Percentiles rank a stretch among this genome's conserved stretches.
These are phyloP conservation scores for Aphaenogaster ashmeadi DNA, from an alignment of 1,140 invertebrate species.

Conservation along the genomic window DNA sequence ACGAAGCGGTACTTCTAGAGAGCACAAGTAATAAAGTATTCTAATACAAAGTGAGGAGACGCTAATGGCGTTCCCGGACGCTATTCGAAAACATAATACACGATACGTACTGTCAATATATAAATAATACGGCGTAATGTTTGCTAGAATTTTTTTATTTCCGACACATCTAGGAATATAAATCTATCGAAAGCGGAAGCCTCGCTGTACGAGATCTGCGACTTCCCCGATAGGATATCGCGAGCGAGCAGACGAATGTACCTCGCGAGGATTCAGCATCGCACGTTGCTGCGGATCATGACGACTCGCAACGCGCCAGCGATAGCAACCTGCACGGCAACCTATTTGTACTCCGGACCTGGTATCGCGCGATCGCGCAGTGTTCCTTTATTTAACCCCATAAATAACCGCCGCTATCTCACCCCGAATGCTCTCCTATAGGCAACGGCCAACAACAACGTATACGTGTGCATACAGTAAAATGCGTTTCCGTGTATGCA, in stretches of 20 bases:
- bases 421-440: conserved; percentile 77
- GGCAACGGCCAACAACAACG: conserved; percentile 62
- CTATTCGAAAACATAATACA: neutral
- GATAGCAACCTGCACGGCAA: conserved; percentile 80
- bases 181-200: conserved; percentile 16
- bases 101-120: neutral
- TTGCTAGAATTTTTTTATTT: neutral
- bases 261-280: conserved; percentile 44
- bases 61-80: neutral
- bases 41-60: neutral
- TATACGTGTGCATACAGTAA: conserved; percentile 7
- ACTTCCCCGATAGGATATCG: conserved; percentile 5
- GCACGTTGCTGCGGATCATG: conserved; percentile 76
- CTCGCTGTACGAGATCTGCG: neutral
- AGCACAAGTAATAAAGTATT: conserved; percentile 13
- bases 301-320: conserved; percentile 73
- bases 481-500: conserved; percentile 9
- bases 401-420: conserved; percentile 85
- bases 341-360: conserved; percentile 82
- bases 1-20: conserved; percentile 1
- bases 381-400: conserved; percentile 86
- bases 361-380: conserved; percentile 83
- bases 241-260: neutral
- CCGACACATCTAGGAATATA: neutral
- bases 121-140: neutral